phyloP scores from a whole-genome alignment of 2,888 invertebrate species.

The Furcula furcula region DNA sequence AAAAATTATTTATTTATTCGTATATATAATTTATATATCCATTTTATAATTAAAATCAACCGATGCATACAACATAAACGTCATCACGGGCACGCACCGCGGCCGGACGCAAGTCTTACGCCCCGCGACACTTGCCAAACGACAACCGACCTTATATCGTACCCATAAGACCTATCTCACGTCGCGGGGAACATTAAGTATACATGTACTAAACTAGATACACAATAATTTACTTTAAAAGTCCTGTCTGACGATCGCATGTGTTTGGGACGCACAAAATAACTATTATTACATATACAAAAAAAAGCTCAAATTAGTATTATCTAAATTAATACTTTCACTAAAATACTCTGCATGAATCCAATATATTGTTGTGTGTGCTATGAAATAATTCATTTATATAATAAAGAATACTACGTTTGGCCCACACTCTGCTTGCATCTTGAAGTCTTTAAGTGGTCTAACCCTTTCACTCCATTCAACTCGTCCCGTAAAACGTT shows the following conservation, averaged over 20 bases:
- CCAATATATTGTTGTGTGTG: constrained; percentile 31
- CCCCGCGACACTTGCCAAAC: constrained; percentile 35
- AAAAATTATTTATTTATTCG: constrained; percentile 80
- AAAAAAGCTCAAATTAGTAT: constrained; percentile 47
- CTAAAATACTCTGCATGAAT: constrained; percentile 51
- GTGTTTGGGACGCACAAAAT: constrained; percentile 15
- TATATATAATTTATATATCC: constrained; percentile 81
- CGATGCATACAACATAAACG: constrained; percentile 72
- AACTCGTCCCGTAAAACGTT: too few relatives aligned
- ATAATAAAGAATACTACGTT: too few relatives aligned
- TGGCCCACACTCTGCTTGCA: too few relatives aligned
- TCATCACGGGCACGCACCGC: constrained; percentile 37
- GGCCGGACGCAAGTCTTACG: constrained; percentile 36
- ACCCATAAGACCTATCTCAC: constrained; percentile 42
- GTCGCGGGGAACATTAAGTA: constrained; percentile 33
- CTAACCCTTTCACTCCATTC: too few relatives aligned
- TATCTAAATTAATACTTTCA: constrained; percentile 60
- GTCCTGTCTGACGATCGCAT: constrained; percentile 25
- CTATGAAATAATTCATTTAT: too few relatives aligned
- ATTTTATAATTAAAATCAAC: constrained; percentile 77
- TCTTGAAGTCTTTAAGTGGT: too few relatives aligned
- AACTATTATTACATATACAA: constrained; percentile 33
- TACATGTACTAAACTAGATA: constrained; percentile 38
- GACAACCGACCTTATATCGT: constrained; percentile 35
- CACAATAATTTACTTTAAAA: constrained; percentile 41